Base-by-base conservation (phyloP, 2,888 invertebrate genomes). In the Agelastica alni region DNA sequence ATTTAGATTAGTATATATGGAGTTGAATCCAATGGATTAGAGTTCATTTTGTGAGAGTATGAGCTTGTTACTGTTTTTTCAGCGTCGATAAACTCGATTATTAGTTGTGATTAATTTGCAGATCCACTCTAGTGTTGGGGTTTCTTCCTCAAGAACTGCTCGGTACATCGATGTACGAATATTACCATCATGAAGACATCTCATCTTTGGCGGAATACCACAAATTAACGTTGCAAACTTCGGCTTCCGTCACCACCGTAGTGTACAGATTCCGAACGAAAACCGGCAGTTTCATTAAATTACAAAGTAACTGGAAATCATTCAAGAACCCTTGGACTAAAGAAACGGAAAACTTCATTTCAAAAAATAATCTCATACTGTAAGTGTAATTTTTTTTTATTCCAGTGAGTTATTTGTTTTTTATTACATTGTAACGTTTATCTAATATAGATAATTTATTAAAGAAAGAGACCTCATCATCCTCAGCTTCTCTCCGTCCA, bases 251-350 rank as follows among this genome's bases (percentile, higher is more conserved):
- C 14, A 83, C 80, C 44, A 91, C 92, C 1, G 84, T 85, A 70
- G 79, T 88, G 0, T 93, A 92, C 76, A 81, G 87, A 61, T 92
- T 94, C 79, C 83, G 91, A 53, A 85, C 85, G 34, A 93, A 93
- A 76, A 88, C 88, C 67, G 89, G 89, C 45, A 80, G 83, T 2
- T 89, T 85, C 67, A 82, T 87, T 3, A 82, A 84, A 46, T 76
- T 96, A 10, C 88, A 88, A 70, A 93, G 93, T 57, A 89, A 88
- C 70, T 93, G 93, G 87, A 92, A 89, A 66, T 87, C 91, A 0
- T 95, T 96, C 75, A 85, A 85, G 68, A 96, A 96, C 78, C 96
- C 96, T 0, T 96, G 95, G 95, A 96, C 95, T 1, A 93, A 93
- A 77, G 96, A 96, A 70, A 87, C 93, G 58, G 96, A 96, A 71